These are phyloP conservation scores for Callorhinus ursinus DNA, from an alignment of 2,113 vertebrate genomes.

Conservation along the genomic window DNA sequence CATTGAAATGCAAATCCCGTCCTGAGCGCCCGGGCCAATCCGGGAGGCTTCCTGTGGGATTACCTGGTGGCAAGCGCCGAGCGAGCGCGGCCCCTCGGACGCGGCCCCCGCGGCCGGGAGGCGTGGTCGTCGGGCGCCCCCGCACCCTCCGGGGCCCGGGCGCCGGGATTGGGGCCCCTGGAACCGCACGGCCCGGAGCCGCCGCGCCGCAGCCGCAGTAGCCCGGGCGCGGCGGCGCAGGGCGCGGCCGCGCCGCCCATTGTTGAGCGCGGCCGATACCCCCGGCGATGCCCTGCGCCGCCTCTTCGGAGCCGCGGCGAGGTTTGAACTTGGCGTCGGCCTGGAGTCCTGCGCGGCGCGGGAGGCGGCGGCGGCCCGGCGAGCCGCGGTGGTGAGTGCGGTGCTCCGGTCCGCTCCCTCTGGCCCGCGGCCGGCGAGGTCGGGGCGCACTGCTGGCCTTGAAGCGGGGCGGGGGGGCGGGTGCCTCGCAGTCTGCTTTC, in stretches of 20 bases:
- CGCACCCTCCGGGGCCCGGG: not conserved
- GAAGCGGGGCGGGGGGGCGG: not conserved
- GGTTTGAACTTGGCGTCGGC: slow-evolving; percentile 72
- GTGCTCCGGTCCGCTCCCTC: not conserved
- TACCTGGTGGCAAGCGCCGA: slow-evolving; percentile 78
- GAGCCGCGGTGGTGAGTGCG: slow-evolving; percentile 72
- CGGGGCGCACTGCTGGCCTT: not conserved
- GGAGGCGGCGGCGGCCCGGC: not conserved
- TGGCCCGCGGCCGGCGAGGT: not conserved
- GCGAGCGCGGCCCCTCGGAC: not conserved
- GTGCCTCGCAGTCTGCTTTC: not conserved
- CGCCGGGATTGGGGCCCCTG: not conserved
- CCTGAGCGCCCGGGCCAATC: slow-evolving; percentile 75
- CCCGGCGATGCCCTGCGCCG: not conserved
- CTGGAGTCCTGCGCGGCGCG: not conserved
- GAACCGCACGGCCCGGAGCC: not conserved
- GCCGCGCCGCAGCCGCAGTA: not conserved
- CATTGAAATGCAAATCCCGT: slow-evolving; percentile 82
- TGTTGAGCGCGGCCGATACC: slow-evolving; percentile 27
- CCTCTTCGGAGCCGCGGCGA: not conserved
- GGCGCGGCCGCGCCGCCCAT: slow-evolving; percentile 64
- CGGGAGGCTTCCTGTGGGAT: slow-evolving; percentile 71
- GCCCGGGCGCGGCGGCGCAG: not conserved
- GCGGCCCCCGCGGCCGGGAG: slow-evolving; percentile 49
- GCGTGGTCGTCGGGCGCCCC: slow-evolving; percentile 20